Base-by-base conservation (phyloP, 2,797 vertebrate genomes). In the Holocentrus rufus region DNA sequence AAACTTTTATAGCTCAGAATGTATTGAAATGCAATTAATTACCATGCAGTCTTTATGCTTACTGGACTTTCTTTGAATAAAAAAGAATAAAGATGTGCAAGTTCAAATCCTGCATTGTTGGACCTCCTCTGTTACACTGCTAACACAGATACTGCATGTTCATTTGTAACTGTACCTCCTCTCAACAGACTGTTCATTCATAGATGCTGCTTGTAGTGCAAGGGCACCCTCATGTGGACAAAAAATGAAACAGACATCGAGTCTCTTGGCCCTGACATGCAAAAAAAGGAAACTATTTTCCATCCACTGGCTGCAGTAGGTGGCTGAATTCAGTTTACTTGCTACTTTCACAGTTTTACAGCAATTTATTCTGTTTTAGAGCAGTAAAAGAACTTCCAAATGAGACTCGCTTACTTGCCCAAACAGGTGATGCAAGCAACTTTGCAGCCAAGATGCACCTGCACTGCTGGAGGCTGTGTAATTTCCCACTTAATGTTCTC, bases 1-100 rank as follows among this genome's bases (percentile, higher is more conserved):
- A 91, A 86, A 63, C 81, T 94, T 95, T 95, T 94, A 93, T 95
- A 94, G 93, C 90, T 93, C 92, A 94, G 93, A 95, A 95, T 95
- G 94, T 95, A 94, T 92, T 92, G 88, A 93, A 93, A 93, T 92
- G 93, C 91, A 94, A 93, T 88, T 89, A 92, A 92, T 91, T 91
- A 91, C 90, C 92, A 93, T 92, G 92, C 93, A 93, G 92, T 94
- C 93, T 93, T 94, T 92, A 92, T 92, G 93, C 92, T 94, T 93
- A 93, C 89, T 92, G 92, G 90, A 93, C 89, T 94, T 93, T 91
- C 88, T 94, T 94, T 91, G 88, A 93, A 92, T 94, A 94, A 93
- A 91, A 92, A 91, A 87, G 42, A 93, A 92, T 91, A 93, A 93
- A 91, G 85, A 90, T 92, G 88, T 93, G 86, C 89, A 92, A 93